Base-by-base conservation (phyloP, 2,797 vertebrate species). In the Geotrypetes seraphini region DNA sequence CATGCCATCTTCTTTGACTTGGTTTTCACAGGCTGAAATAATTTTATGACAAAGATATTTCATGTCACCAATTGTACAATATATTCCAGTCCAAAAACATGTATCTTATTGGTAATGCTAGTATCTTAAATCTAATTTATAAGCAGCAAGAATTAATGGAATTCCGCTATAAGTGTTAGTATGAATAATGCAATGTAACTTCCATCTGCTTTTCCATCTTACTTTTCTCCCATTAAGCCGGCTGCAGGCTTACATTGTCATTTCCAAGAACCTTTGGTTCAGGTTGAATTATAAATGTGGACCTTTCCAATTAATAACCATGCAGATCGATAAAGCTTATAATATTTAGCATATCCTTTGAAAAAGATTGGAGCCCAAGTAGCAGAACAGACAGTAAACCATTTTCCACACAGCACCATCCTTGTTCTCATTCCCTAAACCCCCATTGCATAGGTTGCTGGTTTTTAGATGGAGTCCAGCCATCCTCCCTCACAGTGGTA, bases 181-280 rank as follows among this genome's bases (percentile, higher is more conserved):
- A 60, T 61, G 60, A 71, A 69, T 68, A 67, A 70, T 58, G 53
- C 48, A 73, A 46, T 39, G 36, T 38, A 47, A 36, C 51, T 34
- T 32, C 47, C 28, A 41, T 31, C 60, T 28, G 16, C 18, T 29
- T 17, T 41, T 53, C 44, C 40, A 37, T 38, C 30, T 41, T 22
- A 10, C 22, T 14, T 2, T 59, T 44, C 41, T 42, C 40, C 11
- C 47, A 16, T 48, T 52, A 65, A 65, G 35, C 31, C 51, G 48
- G 41, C 39, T 63, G 50, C 42, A 59, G 41, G 49, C 22, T 62
- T 63, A 63, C 47, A 31, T 52, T 63, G 58, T 73, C 61, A 61
- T 53, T 71, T 57, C 51, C 43, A 39, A 50, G 38, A 46, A 53
- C 43, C 52, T 59, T 15, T 56, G 54, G 47, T 66, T 67, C 56